phyloP scores from a whole-genome alignment of 2,797 vertebrate species.

The Mormyrus hasselquistii region DNA sequence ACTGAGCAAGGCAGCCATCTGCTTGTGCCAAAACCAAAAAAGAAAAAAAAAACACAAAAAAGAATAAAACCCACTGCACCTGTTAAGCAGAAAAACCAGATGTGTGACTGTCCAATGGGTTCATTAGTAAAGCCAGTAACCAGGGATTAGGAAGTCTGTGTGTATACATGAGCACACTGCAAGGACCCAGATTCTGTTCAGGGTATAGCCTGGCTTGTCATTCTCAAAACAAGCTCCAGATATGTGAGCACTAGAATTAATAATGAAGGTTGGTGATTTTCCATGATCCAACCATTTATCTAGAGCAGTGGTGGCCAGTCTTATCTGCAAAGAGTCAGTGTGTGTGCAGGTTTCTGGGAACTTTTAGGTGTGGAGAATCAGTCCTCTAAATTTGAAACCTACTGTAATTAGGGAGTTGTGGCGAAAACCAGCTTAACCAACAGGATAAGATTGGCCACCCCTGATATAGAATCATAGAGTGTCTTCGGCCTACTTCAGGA shows the following conservation, averaged over 20 bases:
- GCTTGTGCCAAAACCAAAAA: slow-evolving; percentile 24
- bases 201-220: neutral
- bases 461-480: neutral
- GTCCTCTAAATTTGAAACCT: neutral
- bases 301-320: neutral
- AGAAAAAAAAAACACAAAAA: neutral
- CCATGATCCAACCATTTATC: neutral
- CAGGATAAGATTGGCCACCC: neutral
- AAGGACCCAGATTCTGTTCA: neutral
- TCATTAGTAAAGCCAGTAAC: neutral
- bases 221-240: neutral
- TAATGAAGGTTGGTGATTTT: neutral
- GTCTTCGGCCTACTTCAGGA: neutral
- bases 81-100: slow-evolving; percentile 20
- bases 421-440: neutral
- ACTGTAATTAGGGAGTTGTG: neutral
- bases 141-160: neutral
- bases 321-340: neutral
- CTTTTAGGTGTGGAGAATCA: neutral
- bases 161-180: neutral
- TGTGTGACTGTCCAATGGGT: neutral
- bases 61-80: neutral
- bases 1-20: slow-evolving; percentile 19
- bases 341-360: neutral
- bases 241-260: neutral